Base-by-base conservation (phyloP, 1,140 invertebrate genomes). In the Bradysia coprophila region DNA sequence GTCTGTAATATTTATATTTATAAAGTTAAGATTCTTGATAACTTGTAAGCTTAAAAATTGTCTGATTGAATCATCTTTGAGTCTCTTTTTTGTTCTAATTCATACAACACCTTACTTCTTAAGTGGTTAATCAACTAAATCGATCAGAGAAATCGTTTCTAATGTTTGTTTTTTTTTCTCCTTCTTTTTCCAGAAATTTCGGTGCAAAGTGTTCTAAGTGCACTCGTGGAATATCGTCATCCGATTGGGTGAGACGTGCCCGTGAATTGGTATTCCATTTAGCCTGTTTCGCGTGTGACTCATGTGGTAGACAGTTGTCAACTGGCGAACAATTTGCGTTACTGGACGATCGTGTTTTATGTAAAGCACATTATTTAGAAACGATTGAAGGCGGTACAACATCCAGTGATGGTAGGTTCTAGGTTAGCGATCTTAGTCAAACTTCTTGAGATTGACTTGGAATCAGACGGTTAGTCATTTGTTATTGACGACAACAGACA, bases 291-390 rank as follows among this genome's bases (percentile, higher is more conserved):
- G 88, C 92, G 6, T 98, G 95, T 59, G 90, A 97, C 60, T 83
- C 86, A 32, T 98, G 95, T 63, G 93, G 94, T 50, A 71, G 94
- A 21, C 95, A 98, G 63, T 68, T 98, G 23, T 91, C 84, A 33
- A 98, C 93, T 0, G 93, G 93, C 1, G 95, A 98, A 61, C 91
- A 97, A 65, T 98, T 98, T 65, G 91, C 91, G 2, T 69, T 98
- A 19, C 78, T 92, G 54, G 91, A 95, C 48, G 82, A 85, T 54
- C 66, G 86, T 49, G 78, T 97, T 34, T 72, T 97, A 24, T 97
- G 93, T 67, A 96, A 96, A 64, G 81, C 86, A 28, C 93, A 98
- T 64, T 97, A 93, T 66, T 66, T 93, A 47, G 93, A 97, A 63
- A 79, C 86, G 1, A 72, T 94, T 13, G 91, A 95, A 57, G 90